Evolutionary conservation across 2,888 invertebrate genomes (phyloP).

Genomic region (Acrobasis suavella): DNA sequence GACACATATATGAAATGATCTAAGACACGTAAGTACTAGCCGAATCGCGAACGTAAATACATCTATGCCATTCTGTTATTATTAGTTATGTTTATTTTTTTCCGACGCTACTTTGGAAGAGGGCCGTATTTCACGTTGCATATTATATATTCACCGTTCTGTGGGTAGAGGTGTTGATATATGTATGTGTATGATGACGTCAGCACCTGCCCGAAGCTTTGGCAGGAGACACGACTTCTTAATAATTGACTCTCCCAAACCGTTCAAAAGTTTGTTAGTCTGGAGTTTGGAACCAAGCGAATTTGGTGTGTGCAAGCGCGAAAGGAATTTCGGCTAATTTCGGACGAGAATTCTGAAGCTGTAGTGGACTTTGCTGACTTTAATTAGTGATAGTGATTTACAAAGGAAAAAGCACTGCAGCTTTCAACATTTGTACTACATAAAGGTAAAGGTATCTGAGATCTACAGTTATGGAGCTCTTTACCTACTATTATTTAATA

Average conservation of each 20-base stretch:
- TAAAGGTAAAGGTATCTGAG: slow-evolving; percentile 19
- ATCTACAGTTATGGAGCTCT: too few species aligned
- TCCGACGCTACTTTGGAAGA: slow-evolving; percentile 48
- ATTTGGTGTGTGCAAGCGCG: slow-evolving; percentile 47
- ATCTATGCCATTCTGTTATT: slow-evolving; percentile 22
- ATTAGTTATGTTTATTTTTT: slow-evolving; percentile 36
- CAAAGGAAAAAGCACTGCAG: background rate
- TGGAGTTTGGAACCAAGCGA: slow-evolving; percentile 67
- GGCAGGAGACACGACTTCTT: slow-evolving; percentile 75
- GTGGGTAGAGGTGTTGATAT: slow-evolving; percentile 57
- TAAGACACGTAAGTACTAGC: slow-evolving; percentile 6
- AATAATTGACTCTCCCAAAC: slow-evolving; percentile 74
- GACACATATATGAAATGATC: slow-evolving; percentile 4
- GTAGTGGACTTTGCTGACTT: slow-evolving; percentile 8
- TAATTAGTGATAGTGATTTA: slow-evolving; percentile 21
- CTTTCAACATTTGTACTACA: slow-evolving; percentile 15
- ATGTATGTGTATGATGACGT: slow-evolving; percentile 68
- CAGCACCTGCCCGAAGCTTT: slow-evolving; percentile 75
- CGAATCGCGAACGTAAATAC: slow-evolving; percentile 23
- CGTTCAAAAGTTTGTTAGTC: slow-evolving; percentile 73
- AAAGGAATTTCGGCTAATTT: slow-evolving; percentile 30
- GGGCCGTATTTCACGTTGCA: slow-evolving; percentile 63
- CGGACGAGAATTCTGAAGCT: slow-evolving; percentile 11
- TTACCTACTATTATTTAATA: too few species aligned
- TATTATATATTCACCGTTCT: slow-evolving; percentile 54